Evolutionary conservation across 2,113 vertebrate genomes (phyloP).

Genomic region (Enhydra lutris): DNA sequence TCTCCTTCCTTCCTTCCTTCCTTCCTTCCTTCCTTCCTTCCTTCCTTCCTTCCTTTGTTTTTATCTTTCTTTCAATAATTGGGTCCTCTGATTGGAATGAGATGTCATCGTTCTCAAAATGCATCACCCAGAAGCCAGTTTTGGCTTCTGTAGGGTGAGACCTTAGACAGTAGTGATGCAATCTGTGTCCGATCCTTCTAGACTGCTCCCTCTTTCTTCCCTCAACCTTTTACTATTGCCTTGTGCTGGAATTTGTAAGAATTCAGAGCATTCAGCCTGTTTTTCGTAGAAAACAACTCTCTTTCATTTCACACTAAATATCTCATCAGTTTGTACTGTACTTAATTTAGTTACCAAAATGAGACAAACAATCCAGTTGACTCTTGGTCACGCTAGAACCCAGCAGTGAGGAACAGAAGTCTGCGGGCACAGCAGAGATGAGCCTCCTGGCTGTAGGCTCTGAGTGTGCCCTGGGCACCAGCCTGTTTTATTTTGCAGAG

Average conservation of each 20-base stretch:
- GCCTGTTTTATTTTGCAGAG: background rate
- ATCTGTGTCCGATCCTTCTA: background rate
- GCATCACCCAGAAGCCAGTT: background rate
- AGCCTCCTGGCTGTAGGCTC: background rate
- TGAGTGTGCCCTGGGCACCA: background rate
- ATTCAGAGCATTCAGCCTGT: background rate
- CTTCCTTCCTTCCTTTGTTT: background rate
- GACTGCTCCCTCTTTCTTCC: background rate
- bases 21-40: too few species aligned
- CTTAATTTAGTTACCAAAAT: background rate
- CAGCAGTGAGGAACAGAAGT: background rate
- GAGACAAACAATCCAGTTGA: background rate
- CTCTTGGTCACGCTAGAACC: background rate
- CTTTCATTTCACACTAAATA: background rate
- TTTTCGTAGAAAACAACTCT: background rate
- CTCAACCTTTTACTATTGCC: background rate
- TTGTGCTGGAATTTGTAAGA: background rate
- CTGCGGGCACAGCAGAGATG: background rate
- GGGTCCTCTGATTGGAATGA: background rate
- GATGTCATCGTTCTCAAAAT: background rate
- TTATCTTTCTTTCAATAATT: background rate
- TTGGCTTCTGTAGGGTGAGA: background rate
- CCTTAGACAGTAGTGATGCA: background rate
- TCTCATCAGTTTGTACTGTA: background rate
- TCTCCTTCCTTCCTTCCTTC: background rate